Evolutionary conservation across 2,113 vertebrate species (phyloP), one percentile per base, ranked within the genome.

Genomic region (Jacana jacana): DNA sequence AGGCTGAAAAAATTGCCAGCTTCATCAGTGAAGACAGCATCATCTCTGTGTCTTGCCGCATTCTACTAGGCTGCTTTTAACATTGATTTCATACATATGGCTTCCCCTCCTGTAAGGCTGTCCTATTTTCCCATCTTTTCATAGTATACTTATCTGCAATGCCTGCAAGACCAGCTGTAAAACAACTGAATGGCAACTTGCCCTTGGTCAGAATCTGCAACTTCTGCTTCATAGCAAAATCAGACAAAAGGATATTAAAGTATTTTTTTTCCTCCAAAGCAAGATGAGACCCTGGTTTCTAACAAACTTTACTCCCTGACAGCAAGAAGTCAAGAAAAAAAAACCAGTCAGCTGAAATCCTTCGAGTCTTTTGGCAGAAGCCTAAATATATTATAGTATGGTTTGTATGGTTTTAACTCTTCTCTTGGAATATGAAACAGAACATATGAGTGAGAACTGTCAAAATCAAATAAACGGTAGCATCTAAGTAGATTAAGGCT

Each of bases 51-150:
- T 61, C 13, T 4, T 84, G 33, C 42, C 0, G 0, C 11, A 11
- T 57, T 78, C 72, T 63, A 92, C 83, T 58, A 66, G 64, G 55
- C 48, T 88, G 57, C 55, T 91, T 95, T 84, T 81, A 89, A 60
- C 24, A n/a, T 55, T 60, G 27, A 22, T 77, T 91, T 95, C 31
- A 9, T 86, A 55, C 0, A 0, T 86, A 37, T 55, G 73, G 69
- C 49, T 91, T 84, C 24, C 35, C 8, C 39, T 94, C 33, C 70
- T 79, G n/a, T 85, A 82, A 81, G 51, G 33, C 16, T 88, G 89
- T 87, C 90, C 87, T 71, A 49, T 42, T 90, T 93, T 91, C 39
- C 55, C 52, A 24, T 75, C 75, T 95, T 70, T 91, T 96, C 60
- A 23, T 37, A 27, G 28, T 35, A 33, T 30, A 12, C 55, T 81